phyloP scores from a whole-genome alignment of 2,888 invertebrate species.

The Chydorus sphaericus region DNA sequence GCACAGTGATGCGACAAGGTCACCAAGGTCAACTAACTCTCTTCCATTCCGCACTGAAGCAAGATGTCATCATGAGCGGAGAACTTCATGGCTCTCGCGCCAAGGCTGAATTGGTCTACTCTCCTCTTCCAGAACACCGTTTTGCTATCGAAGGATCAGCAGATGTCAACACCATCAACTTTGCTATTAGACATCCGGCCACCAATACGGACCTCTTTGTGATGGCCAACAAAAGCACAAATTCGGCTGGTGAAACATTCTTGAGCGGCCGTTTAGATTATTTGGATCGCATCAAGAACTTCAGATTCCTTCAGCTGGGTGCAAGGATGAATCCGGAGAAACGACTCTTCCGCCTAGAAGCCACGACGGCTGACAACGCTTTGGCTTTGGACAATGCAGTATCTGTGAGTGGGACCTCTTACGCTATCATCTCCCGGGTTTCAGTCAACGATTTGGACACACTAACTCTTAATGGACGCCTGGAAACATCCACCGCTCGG shows the following conservation, averaged over 20 bases:
- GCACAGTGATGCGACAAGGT: slow-evolving; percentile 15
- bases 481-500: background rate
- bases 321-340: slow-evolving; percentile 14
- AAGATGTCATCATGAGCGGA: slow-evolving; percentile 20
- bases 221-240: background rate
- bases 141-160: slow-evolving; percentile 16
- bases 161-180: slow-evolving; percentile 16
- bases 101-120: slow-evolving; percentile 19
- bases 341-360: slow-evolving; percentile 14
- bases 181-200: slow-evolving; percentile 17
- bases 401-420: background rate
- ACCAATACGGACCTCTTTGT: slow-evolving; percentile 18
- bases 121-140: slow-evolving; percentile 18
- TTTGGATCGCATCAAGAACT: slow-evolving; percentile 11
- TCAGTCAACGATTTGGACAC: slow-evolving; percentile 20
- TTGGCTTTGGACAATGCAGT: slow-evolving; percentile 1
- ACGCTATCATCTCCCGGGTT: slow-evolving; percentile 13
- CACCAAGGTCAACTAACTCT: slow-evolving; percentile 17
- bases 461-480: slow-evolving; percentile 16
- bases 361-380: slow-evolving; percentile 10
- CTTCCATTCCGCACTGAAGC: slow-evolving; percentile 20
- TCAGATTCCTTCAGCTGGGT: slow-evolving; percentile 14
- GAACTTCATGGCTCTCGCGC: slow-evolving; percentile 18
- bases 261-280: slow-evolving; percentile 13
- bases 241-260: background rate